Base-by-base conservation (phyloP, 2,888 invertebrate species). In the Lochmaea crataegi region DNA sequence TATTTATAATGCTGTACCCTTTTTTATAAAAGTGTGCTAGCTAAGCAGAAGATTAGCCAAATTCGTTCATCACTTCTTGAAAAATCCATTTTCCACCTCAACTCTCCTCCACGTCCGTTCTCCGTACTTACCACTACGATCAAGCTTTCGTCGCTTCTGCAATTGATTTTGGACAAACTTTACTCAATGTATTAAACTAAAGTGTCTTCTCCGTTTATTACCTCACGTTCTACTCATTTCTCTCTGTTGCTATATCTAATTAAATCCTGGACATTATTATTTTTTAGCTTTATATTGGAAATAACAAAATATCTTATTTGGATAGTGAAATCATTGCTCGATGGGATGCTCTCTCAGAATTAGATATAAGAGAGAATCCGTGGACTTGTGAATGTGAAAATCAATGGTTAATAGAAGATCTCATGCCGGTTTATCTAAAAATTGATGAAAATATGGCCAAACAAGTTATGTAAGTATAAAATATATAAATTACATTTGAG, bases 321-420 rank as follows among this genome's bases (percentile, higher is more conserved):
- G 90, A 94, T 76, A 87, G 88, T n/a, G 88, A 89, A 14, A 85
- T 93, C 57, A 78, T 93, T 2, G 89, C 90, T 0, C 90, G 92
- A 68, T 95, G 95, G 95, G 92, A 93, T 80, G 86, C 89, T 41
- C 84, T 96, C 16, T 87, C 89, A 41, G 88, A 88, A 65, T 84
- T 96, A 65, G 92, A 94, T 77, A 88, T 96, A 10, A 89, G 90
- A 48, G 89, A 90, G 80, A 96, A 96, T 84, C 92, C 93, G 0
- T 96, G 91, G 92, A 87, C 90, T 38, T 96, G 96, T 83, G 94
- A 95, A 84, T 94, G 94, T 81, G 89, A 92, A 74, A 94, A 95
- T 73, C 92, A 93, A 81, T 93, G 93, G 91, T 89, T 96, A 86
- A 91, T 94, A 16, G 89, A 91, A 45, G 86, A 89, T n/a, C 85